Evolutionary conservation across 2,113 vertebrate genomes (phyloP).

Genomic region (Theropithecus gelada): DNA sequence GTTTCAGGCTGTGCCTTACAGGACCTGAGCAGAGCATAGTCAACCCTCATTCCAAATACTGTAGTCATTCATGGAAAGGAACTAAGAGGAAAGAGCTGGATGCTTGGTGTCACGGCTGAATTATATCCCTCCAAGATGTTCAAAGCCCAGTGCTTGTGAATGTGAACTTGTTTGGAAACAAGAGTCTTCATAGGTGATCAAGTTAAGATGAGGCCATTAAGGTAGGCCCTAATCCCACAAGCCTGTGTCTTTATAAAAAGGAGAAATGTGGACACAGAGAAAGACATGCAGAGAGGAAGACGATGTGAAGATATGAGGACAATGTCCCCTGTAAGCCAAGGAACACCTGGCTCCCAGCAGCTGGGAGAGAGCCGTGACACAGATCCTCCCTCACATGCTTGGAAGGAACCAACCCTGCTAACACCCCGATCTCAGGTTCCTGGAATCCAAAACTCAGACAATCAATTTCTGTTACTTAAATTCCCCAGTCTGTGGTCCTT

Average conservation of each 20-base stretch:
- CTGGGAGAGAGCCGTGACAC: rapidly evolving
- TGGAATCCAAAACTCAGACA: not conserved
- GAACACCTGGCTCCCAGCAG: too few relatives aligned
- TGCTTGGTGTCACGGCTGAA: rapidly evolving
- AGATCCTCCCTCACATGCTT: not conserved
- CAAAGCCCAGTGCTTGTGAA: not conserved
- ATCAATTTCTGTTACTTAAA: not conserved
- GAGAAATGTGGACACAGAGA: not conserved
- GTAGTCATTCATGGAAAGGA: not conserved
- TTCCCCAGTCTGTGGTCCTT: too few relatives aligned
- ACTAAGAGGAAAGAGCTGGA: not conserved
- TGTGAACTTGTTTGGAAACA: not conserved
- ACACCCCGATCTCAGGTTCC: rapidly evolving
- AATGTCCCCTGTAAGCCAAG: not conserved
- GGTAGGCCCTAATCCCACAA: not conserved
- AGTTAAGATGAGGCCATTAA: not conserved
- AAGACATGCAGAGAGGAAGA: too few relatives aligned
- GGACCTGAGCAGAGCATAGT: not conserved
- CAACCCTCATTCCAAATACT: rapidly evolving
- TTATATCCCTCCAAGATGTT: not conserved
- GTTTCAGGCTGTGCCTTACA: not conserved
- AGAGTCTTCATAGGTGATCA: not conserved
- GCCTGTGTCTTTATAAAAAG: not conserved
- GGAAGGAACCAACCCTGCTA: not conserved
- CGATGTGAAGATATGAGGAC: rapidly evolving